Evolutionary conservation across 2,113 vertebrate genomes (phyloP), one percentile per base, ranked within the genome.

Genomic region (Cisticola juncidis): DNA sequence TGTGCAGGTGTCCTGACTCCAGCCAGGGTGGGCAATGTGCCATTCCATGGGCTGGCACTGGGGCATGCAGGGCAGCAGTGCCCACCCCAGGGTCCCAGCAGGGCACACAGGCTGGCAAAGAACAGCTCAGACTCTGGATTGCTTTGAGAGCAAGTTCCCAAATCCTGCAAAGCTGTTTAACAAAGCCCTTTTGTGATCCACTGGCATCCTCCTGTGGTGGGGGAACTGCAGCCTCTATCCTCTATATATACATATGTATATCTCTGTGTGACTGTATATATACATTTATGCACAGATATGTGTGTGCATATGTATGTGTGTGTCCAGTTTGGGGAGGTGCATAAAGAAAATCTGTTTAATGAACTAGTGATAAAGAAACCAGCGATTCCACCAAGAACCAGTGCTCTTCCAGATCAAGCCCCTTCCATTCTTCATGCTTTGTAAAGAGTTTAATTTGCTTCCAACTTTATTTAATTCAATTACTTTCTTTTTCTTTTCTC

Each of bases 321-420:
- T 60, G 57, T 40, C 62, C 76, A 53, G 1, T 87, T 80, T 90
- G 70, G 91, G 53, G 78, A 85, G 70, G 42, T 40, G 64, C 60
- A 90, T 85, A 76, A 92, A 91, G 60, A 95, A 96, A 94, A 57
- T 72, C 38, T 44, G 44, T 68, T 92, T 96, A 87, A 92, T 91
- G 92, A 86, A 91, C 53, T 7, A 53, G 8, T 45, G 38, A 53
- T 61, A 61, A 97, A 91, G 64, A 93, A 95, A 88, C 29, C 40
- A 92, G 64, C 0, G 0, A 60, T 61, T 89, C 68, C 77, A 22
- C 33, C 44, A 60, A 76, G 62, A 80, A n/a, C 53, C 86, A 86
- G 33, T 64, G 38, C 70, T 90, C 47, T 77, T 91, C 57, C 72
- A 28, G 81, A 76, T 95, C 47, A 45, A 82, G 23, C 40, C 61